Conservation (phyloP, 2,888 invertebrate genomes). For the Reticulitermes lucifugus region DNA sequence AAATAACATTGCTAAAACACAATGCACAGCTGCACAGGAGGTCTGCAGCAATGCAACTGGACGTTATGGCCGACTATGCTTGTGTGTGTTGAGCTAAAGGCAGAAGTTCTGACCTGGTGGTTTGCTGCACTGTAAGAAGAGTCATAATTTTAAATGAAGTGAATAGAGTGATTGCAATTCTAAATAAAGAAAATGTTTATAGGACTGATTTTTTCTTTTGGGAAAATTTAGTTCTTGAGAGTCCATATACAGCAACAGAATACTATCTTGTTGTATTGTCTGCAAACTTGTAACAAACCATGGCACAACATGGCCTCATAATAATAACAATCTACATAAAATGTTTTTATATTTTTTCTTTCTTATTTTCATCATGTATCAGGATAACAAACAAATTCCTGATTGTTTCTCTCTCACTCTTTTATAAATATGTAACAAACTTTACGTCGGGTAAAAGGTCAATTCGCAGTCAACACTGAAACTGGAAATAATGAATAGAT, state of each 20-base stretch:
- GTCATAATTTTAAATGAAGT: background rate
- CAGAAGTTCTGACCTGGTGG: slow-evolving; percentile 7
- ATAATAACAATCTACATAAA: slow-evolving; percentile 52
- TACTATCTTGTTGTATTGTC: slow-evolving; percentile 50
- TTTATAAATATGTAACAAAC: slow-evolving; percentile 51
- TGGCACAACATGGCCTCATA: slow-evolving; percentile 51
- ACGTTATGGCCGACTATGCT: background rate
- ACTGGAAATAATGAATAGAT: slow-evolving; percentile 29
- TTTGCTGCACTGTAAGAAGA: slow-evolving; percentile 5
- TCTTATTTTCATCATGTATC: slow-evolving; percentile 48
- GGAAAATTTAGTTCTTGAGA: background rate
- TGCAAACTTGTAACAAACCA: slow-evolving; percentile 54
- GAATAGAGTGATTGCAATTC: background rate
- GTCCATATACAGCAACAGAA: slow-evolving; percentile 34
- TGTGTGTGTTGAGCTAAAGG: slow-evolving; percentile 28
- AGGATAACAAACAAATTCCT: slow-evolving; percentile 53
- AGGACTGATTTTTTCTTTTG: background rate
- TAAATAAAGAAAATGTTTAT: background rate
- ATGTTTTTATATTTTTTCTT: slow-evolving; percentile 50
- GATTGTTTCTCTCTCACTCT: slow-evolving; percentile 39
- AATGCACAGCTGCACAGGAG: background rate
- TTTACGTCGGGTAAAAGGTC: slow-evolving; percentile 36
- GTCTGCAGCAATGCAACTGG: background rate
- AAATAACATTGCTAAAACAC: no score
- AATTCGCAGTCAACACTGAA: slow-evolving; percentile 38